Base-by-base conservation (phyloP, 2,888 invertebrate species). In the Pachymerium ferrugineum region DNA sequence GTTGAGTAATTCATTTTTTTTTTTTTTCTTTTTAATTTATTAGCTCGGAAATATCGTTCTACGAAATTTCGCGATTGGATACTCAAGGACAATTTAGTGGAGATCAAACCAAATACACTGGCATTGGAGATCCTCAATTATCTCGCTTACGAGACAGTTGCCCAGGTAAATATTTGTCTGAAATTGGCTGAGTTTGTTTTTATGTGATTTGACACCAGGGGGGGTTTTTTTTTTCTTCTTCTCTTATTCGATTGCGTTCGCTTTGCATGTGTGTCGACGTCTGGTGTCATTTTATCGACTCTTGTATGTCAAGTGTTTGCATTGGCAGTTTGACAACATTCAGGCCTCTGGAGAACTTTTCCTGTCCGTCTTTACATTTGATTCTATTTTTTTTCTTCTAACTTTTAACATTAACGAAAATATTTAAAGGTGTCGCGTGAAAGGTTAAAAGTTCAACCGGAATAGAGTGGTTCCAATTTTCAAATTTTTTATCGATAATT, bases 91-190 rank as follows among this genome's bases (percentile, higher is more conserved):
- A 73, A 80, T 0, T 86, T 80, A 14, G 70, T 80, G 10, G 81
- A 83, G 14, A 78, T 83, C 35, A 82, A 83, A 76, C 82, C 83
- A 6, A 82, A 80, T 74, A 77, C 80, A 5, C 78, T 87, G 70
- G 91, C 91, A 0, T 84, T 91, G 78, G 91, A 91, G 80, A 89
- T 94, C 2, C 82, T 96, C 76, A 88, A 90, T 69, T 95, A 94
- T 80, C 85, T 94, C 77, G 93, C 94, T 0, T 93, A 93, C 81
- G 94, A 96, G 84, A 93, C 93, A 0, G 90, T 96, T 6, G 94
- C 94, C 0, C 91, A 93, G 81, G 82, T 83, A 78, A 75, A 31
- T 62, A 47, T 16, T 19, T 6, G 47, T 4, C 16, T 47, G 19
- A 22, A 47, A 47, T 47, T 47, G 47, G 16, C 47, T 22, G 22